These are phyloP conservation scores for Cephalopterus ornatus DNA, from an alignment of 2,113 vertebrate genomes.

Conservation along the genomic window DNA sequence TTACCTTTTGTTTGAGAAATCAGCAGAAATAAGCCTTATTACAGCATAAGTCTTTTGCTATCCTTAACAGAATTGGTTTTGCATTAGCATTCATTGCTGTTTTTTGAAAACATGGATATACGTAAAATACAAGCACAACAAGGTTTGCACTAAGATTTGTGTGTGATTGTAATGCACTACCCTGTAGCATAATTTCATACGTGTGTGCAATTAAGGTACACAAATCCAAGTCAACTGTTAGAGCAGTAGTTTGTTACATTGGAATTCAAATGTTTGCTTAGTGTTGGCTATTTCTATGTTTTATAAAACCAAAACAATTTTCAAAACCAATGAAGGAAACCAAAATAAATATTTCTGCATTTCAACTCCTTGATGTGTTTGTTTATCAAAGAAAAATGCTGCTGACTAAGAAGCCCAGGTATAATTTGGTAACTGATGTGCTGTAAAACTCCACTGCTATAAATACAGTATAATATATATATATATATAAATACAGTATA, in stretches of 20 bases:
- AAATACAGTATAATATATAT: neutral
- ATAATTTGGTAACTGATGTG: neutral
- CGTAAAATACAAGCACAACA: constrained; percentile 73
- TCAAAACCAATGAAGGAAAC: constrained; percentile 83
- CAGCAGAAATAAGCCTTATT: constrained; percentile 60
- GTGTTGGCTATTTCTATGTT: constrained; percentile 82
- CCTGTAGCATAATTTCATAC: constrained; percentile 73
- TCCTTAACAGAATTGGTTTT: constrained; percentile 60
- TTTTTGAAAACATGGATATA: constrained; percentile 55
- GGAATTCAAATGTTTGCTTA: constrained; percentile 77
- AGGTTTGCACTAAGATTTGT: constrained; percentile 74
- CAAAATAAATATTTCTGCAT: constrained; percentile 84
- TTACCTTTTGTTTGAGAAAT: constrained; percentile 38
- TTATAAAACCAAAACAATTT: constrained; percentile 84
- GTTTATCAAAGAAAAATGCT: neutral
- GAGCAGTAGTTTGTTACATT: constrained; percentile 72
- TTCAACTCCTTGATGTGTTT: constrained; percentile 58
- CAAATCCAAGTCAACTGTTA: constrained; percentile 62
- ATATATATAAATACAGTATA: neutral
- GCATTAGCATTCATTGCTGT: constrained; percentile 48
- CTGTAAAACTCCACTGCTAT: neutral
- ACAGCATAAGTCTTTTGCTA: constrained; percentile 46
- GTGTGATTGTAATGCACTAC: constrained; percentile 77
- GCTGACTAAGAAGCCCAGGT: neutral
- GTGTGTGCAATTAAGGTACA: constrained; percentile 66